Base-by-base conservation (phyloP, 2,797 vertebrate genomes). In the Brachyalestes nurse region DNA sequence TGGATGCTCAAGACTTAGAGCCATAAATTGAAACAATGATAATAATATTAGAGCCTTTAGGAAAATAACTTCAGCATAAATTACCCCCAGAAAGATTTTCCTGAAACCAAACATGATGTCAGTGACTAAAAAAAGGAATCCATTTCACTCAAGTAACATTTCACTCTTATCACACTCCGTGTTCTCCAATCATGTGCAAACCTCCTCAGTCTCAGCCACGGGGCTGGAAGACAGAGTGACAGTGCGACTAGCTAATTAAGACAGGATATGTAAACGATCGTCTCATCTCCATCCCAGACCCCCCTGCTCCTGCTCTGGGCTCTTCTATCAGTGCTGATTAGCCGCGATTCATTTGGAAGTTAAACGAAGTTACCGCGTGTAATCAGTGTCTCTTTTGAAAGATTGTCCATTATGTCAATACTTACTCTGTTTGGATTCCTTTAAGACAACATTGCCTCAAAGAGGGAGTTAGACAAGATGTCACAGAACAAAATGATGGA, bases 331-430 rank as follows among this genome's bases (percentile, higher is more conserved):
- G 91, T 92, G 93, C 92, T 96, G 96, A 97, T 97, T 96, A 96
- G 93, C 90, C 88, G 94, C 94, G 90, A 96, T 96, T 96, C 93
- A 96, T 96, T 94, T 92, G 90, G 90, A 94, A 93, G 95, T 95
- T 96, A 95, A 96, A 96, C 95, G 86, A 94, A 94, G 94, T 96
- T 94, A 92, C 93, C 95, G 94, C 88, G 91, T 94, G 92, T 96
- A 95, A 95, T 95, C 83, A 90, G 92, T 94, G 94, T 95, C 95
- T 95, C 91, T 92, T 95, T 94, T 94, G 93, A 93, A 94, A 94
- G 95, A 94, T 95, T 88, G 89, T 94, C 94, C 93, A 93, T 93
- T 95, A 90, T 96, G 95, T 97, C 95, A 96, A 96, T 93, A 96
- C 93, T 90, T 60, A 92, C 89, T 94, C 90, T 93, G 95, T 96